phyloP scores from a whole-genome alignment of 1,140 invertebrate species.

The Andrena cerasifolii region DNA sequence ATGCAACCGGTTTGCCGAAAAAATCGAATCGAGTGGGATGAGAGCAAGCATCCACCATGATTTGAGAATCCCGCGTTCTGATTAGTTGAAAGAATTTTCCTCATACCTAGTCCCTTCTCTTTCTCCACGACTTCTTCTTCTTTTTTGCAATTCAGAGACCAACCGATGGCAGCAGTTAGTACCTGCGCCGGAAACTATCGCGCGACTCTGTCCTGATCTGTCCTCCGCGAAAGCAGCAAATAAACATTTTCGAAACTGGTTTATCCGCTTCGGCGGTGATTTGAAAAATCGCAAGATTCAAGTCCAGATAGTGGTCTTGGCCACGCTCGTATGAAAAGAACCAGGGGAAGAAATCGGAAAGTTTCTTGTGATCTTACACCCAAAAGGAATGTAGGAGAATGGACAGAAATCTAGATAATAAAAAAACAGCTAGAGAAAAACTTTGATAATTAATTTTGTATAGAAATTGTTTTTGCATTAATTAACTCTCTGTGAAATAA shows the following conservation, averaged over 20 bases:
- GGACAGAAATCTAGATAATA: too few relatives aligned
- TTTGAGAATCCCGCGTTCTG: not conserved
- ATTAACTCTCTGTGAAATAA: too few relatives aligned
- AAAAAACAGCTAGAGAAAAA: too few relatives aligned
- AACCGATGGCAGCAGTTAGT: conserved; percentile 41
- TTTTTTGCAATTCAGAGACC: not conserved
- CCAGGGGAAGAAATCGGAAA: too few relatives aligned
- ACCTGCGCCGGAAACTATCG: not conserved
- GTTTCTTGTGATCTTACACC: too few relatives aligned
- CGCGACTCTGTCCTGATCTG: not conserved
- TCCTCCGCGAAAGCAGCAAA: not conserved
- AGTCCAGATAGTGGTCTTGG: too few relatives aligned
- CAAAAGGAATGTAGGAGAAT: too few relatives aligned
- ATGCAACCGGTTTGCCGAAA: not conserved
- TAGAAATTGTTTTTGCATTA: too few relatives aligned
- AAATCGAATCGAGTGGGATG: not conserved
- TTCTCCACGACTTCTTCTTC: not conserved
- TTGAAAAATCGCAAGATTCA: conserved; percentile 6
- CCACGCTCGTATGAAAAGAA: too few relatives aligned
- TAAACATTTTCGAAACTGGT: conserved; percentile 40
- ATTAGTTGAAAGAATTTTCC: conserved; percentile 17
- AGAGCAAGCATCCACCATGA: too few relatives aligned
- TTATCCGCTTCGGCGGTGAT: conserved; percentile 8
- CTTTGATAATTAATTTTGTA: too few relatives aligned
- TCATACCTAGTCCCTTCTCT: conserved; percentile 1